These are phyloP conservation scores for Miniopterus natalensis DNA, from an alignment of 2,113 vertebrate genomes.

Conservation along the genomic window DNA sequence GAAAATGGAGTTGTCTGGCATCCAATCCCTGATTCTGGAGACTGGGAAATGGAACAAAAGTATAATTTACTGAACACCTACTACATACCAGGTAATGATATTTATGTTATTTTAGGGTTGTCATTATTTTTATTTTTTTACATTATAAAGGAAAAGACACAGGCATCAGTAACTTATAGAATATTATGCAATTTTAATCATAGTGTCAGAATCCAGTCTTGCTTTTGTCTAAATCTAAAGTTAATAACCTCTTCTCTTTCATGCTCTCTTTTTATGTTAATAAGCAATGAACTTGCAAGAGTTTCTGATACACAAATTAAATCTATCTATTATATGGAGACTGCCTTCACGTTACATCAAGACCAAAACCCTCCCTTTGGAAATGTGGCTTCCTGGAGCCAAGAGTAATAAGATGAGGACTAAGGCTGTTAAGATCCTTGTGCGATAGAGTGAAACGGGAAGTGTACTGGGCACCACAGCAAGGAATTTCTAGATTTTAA, in stretches of 20 bases:
- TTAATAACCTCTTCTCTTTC: neutral
- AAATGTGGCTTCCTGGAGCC: neutral
- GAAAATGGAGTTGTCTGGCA: constrained; percentile 55
- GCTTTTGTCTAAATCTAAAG: constrained; percentile 11
- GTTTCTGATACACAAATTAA: constrained; percentile 5
- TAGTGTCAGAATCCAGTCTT: neutral
- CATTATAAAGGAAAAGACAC: constrained; percentile 22
- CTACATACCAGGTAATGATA: constrained; percentile 24
- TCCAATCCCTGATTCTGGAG: neutral
- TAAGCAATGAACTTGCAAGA: neutral
- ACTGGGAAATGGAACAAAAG: constrained; percentile 38
- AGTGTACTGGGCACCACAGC: neutral
- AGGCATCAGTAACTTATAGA: neutral
- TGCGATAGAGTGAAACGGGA: neutral
- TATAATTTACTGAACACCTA: constrained; percentile 58
- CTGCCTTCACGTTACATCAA: neutral
- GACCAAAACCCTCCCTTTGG: neutral
- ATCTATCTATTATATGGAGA: neutral
- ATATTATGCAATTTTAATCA: neutral
- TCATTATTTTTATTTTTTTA: constrained; percentile 4
- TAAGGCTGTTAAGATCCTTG: neutral
- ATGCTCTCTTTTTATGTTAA: neutral
- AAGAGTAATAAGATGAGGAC: neutral
- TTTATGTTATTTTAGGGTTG: neutral
- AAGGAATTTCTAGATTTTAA: neutral